These are phyloP conservation scores for Antheraea yamamai DNA, from an alignment of 2,888 invertebrate genomes.

Conservation along the genomic window DNA sequence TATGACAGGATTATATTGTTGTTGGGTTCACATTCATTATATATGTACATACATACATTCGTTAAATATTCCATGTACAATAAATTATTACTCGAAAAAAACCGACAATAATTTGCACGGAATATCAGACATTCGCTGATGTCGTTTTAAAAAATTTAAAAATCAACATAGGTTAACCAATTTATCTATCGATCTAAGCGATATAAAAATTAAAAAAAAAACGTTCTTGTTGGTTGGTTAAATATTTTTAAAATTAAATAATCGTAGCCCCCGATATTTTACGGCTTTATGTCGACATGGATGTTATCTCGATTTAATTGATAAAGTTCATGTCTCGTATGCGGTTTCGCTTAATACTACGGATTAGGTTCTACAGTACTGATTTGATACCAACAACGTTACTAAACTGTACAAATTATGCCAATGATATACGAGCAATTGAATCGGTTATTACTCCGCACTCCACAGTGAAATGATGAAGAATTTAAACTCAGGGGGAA, in stretches of 20 bases:
- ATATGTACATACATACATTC: no score
- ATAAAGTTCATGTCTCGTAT: background rate
- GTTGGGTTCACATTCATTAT: background rate
- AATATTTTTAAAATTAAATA: background rate
- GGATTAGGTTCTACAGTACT: background rate
- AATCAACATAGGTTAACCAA: background rate
- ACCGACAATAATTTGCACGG: background rate
- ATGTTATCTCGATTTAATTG: constrained; percentile 14
- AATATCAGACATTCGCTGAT: background rate
- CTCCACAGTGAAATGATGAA: background rate
- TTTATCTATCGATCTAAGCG: background rate
- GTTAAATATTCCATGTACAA: no score
- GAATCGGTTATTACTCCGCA: background rate
- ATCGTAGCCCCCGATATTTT: background rate
- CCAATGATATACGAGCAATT: background rate
- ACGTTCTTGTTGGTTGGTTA: no score
- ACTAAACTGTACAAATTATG: background rate
- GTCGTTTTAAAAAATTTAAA: background rate
- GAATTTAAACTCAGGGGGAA: background rate
- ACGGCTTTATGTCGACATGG: background rate
- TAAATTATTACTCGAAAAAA: no score
- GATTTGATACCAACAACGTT: constrained; percentile 12
- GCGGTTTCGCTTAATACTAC: background rate
- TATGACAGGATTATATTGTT: background rate
- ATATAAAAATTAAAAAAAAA: no score